Evolutionary conservation across 2,888 invertebrate species (phyloP).

Genomic region (Dorcus parallelipipedus): DNA sequence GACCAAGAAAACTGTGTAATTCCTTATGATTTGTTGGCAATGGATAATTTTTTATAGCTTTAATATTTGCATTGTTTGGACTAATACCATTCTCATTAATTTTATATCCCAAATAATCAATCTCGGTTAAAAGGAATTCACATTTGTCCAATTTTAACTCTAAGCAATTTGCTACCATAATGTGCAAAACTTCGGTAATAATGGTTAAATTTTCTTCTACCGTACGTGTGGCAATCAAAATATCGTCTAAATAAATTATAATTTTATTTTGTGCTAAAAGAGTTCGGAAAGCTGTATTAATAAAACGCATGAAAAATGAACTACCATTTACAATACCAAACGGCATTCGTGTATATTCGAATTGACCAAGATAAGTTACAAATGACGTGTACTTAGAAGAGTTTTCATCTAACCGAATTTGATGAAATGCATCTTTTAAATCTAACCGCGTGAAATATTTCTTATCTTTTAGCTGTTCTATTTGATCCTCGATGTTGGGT

Average conservation of each 20-base stretch:
- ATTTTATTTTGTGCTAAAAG: slow-evolving; percentile 19
- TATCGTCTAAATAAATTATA: slow-evolving; percentile 15
- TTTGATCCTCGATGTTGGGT: background rate
- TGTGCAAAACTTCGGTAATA: slow-evolving; percentile 29
- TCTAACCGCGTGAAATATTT: background rate
- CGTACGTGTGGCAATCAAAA: slow-evolving; percentile 10
- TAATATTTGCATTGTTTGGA: background rate
- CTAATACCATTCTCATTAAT: background rate
- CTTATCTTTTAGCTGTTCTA: background rate
- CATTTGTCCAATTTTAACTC: slow-evolving; percentile 39
- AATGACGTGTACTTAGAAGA: background rate
- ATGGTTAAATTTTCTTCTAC: slow-evolving; percentile 26
- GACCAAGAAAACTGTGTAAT: slow-evolving; percentile 3
- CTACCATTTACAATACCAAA: background rate
- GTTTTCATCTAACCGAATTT: background rate
- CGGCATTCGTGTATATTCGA: background rate
- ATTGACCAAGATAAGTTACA: background rate
- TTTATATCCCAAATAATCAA: slow-evolving; percentile 2
- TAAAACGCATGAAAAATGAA: slow-evolving; percentile 8
- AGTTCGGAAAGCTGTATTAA: slow-evolving; percentile 28
- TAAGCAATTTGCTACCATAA: slow-evolving; percentile 27
- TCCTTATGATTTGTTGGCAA: background rate
- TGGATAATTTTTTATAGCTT: slow-evolving; percentile 1
- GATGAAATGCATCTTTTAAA: background rate
- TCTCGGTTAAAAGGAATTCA: slow-evolving; percentile 27